Evolutionary conservation across 2,113 vertebrate genomes (phyloP), one percentile per base, ranked within the genome.

Genomic region (Alaudala cheleensis): DNA sequence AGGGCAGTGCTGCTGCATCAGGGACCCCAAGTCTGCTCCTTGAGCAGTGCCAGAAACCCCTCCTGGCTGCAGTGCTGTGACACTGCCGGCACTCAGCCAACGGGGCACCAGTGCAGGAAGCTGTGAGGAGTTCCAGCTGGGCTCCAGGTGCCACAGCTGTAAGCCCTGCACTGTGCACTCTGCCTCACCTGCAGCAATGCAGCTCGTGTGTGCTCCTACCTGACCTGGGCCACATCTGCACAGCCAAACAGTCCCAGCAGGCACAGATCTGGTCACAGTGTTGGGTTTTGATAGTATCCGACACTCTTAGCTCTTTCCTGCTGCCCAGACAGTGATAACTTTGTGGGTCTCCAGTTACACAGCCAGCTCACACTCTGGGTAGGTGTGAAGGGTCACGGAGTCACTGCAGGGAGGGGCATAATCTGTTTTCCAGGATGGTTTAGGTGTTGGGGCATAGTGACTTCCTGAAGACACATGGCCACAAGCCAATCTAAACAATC

Each of bases 351-450:
- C 49, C 12, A 54, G 90, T 77, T 65, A 86, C 71, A 86, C 28
- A 64, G 81, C 53, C 85, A 82, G 95, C 86, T 94, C 91, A 85
- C 64, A 58, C 81, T 34, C 40, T 31, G 49, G 54, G 72, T 58
- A 81, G 65, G 44, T 50, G 73, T 0, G 2, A 91, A 81, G 81
- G 67, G 80, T 88, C 66, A 74, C 5, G 20, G 88, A 94, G 86
- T 87, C 90, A 91, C 94, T 82, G 96, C 81, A 96, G 50, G 90
- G 88, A 95, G 96, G 92, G 88, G 74, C 81, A 96, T 45, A 33
- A 96, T 79, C 79, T 74, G 66, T 62, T 95, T 83, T 83, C 56
- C 91, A 77, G 87, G 22, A 64, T 54, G n/a, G 23, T 78, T 92
- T 81, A 85, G 44, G 40, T 82, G 65, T 12, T 31, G 45, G 57